Evolutionary conservation across 2,888 invertebrate species (phyloP).

Genomic region (Ennomos fuscantarius): DNA sequence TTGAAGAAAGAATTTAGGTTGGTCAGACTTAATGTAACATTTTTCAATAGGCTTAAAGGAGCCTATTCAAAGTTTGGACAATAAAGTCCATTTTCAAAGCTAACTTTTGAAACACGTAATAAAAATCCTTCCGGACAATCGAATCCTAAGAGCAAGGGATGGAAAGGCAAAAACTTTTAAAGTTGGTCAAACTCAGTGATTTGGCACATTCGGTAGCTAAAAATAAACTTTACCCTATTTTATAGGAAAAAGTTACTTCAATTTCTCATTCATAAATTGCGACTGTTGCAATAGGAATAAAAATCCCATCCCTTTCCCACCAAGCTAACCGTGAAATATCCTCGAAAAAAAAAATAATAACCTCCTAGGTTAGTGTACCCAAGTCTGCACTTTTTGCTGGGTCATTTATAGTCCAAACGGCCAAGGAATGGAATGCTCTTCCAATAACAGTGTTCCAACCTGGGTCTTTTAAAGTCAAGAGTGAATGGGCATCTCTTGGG

Average conservation of each 20-base stretch:
- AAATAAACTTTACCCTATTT: conserved; percentile 7
- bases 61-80: conserved; percentile 9
- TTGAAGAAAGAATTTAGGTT: too few species aligned
- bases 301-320: neutral
- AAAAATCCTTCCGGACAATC: conserved; percentile 22
- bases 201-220: conserved; percentile 5
- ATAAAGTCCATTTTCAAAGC: conserved; percentile 10
- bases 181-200: conserved; percentile 8
- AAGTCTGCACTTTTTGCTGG: too few species aligned
- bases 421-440: too few species aligned
- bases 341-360: too few species aligned
- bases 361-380: too few species aligned
- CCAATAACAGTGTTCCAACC: too few species aligned
- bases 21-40: neutral
- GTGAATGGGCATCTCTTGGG: too few species aligned
- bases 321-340: too few species aligned
- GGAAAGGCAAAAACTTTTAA: neutral
- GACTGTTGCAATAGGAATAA: too few species aligned
- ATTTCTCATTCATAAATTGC: neutral
- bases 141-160: conserved; percentile 13
- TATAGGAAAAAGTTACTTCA: neutral
- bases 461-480: too few species aligned
- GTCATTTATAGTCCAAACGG: too few species aligned
- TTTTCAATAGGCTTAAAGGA: neutral
- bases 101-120: conserved; percentile 3